phyloP scores from a whole-genome alignment of 2,797 vertebrate genomes.

The Alcedo quadribrachys region DNA sequence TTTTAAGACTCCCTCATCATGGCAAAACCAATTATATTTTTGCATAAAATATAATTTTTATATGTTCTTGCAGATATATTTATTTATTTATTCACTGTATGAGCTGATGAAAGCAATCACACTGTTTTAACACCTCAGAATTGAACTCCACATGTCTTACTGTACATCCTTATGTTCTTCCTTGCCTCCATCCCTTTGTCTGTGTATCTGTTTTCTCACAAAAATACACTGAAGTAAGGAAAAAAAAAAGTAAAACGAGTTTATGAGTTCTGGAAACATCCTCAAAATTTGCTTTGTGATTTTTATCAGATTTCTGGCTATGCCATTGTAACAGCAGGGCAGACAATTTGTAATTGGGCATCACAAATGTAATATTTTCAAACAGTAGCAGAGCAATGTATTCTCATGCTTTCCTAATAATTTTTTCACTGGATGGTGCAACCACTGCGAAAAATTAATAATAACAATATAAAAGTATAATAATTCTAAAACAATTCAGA shows the following conservation, averaged over 20 bases:
- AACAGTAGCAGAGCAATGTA: neutral
- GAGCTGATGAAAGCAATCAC: neutral
- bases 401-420: neutral
- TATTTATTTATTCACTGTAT: neutral
- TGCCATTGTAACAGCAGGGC: neutral
- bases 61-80: neutral
- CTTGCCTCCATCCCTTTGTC: neutral
- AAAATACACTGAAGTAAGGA: neutral
- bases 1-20: neutral
- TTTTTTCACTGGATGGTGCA: neutral
- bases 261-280: neutral
- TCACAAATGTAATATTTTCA: neutral
- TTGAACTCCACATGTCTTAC: accelerated
- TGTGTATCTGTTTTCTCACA: neutral
- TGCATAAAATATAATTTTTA: neutral
- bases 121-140: neutral
- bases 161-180: neutral
- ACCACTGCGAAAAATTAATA: neutral
- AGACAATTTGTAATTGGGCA: neutral
- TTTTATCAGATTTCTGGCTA: neutral
- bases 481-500: neutral
- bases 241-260: neutral
- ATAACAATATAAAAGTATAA: neutral
- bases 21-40: neutral
- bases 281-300: neutral